These are phyloP conservation scores for Catocala sponsa DNA, from an alignment of 2,888 invertebrate genomes.

Conservation along the genomic window DNA sequence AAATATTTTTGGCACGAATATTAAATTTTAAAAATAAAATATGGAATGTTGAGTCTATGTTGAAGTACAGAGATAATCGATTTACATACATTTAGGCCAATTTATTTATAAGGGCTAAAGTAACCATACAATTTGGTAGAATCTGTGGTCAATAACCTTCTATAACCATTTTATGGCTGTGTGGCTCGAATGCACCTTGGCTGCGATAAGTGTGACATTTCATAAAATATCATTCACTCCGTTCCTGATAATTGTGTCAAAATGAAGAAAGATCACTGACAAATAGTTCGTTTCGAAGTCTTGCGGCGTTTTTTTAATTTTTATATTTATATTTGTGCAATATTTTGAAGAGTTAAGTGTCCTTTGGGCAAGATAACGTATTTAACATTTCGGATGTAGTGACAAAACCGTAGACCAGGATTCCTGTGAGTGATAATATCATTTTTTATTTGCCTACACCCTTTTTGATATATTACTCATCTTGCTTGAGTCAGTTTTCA, in stretches of 20 bases:
- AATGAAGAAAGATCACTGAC: conserved; percentile 14
- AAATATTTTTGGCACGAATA: too few relatives aligned
- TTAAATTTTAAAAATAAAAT: too few relatives aligned
- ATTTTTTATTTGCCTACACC: conserved; percentile 25
- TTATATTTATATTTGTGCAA: not conserved
- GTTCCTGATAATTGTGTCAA: conserved; percentile 14
- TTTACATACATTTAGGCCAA: too few relatives aligned
- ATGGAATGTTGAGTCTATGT: too few relatives aligned
- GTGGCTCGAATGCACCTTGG: too few relatives aligned
- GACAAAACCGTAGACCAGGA: conserved; percentile 18
- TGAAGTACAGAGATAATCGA: too few relatives aligned
- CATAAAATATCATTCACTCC: not conserved
- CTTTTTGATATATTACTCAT: conserved; percentile 18
- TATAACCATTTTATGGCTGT: too few relatives aligned
- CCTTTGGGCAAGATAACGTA: not conserved
- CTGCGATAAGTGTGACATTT: too few relatives aligned
- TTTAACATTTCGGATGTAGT: conserved; percentile 20
- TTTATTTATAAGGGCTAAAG: too few relatives aligned
- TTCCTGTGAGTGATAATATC: conserved; percentile 26
- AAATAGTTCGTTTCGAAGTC: conserved; percentile 2
- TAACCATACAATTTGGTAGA: too few relatives aligned
- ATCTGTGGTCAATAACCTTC: too few relatives aligned
- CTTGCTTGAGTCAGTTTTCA: conserved; percentile 3
- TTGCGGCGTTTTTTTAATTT: conserved; percentile 17
- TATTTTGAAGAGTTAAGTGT: not conserved